These are phyloP conservation scores for Macquaria australasica DNA, from an alignment of 2,113 vertebrate genomes.

Conservation along the genomic window DNA sequence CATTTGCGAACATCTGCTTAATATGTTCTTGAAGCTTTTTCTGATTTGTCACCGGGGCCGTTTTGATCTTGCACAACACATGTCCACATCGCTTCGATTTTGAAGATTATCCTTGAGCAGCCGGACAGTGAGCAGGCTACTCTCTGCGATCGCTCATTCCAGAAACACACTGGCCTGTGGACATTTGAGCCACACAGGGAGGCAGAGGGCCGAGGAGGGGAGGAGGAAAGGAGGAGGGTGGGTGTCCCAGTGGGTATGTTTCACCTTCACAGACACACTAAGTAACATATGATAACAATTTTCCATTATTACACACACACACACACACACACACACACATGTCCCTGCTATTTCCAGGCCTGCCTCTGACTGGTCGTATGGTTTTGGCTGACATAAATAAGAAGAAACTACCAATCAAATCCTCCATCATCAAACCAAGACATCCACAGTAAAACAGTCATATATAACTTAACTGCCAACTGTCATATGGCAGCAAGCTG, in stretches of 20 bases:
- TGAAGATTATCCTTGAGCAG: slow-evolving; percentile 23
- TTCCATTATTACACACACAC: slow-evolving; percentile 60
- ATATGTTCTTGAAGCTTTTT: background rate
- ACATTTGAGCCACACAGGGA: slow-evolving; percentile 42
- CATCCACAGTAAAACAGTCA: slow-evolving; percentile 22
- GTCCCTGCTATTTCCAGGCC: slow-evolving; percentile 34
- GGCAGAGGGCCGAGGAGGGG: background rate
- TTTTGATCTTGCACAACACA: slow-evolving; percentile 30
- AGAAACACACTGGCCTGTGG: slow-evolving; percentile 26
- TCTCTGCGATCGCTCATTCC: slow-evolving; percentile 45
- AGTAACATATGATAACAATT: slow-evolving; percentile 75
- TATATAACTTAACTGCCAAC: too few relatives aligned
- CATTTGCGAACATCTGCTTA: slow-evolving; percentile 47
- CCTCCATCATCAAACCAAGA: slow-evolving; percentile 25
- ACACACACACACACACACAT: slow-evolving; percentile 15
- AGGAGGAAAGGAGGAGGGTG: background rate
- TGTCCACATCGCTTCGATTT: slow-evolving; percentile 24
- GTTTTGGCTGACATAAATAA: slow-evolving; percentile 21
- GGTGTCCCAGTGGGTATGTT: slow-evolving; percentile 25
- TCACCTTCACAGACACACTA: slow-evolving; percentile 60
- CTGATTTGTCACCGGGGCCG: background rate
- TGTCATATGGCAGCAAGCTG: slow-evolving; percentile 48
- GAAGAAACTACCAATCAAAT: slow-evolving; percentile 51
- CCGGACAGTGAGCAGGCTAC: slow-evolving; percentile 48
- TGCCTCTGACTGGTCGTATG: slow-evolving; percentile 13